Evolutionary conservation across 2,797 vertebrate genomes (phyloP), one percentile per base, ranked within the genome.

Genomic region (Poecilia velifera): DNA sequence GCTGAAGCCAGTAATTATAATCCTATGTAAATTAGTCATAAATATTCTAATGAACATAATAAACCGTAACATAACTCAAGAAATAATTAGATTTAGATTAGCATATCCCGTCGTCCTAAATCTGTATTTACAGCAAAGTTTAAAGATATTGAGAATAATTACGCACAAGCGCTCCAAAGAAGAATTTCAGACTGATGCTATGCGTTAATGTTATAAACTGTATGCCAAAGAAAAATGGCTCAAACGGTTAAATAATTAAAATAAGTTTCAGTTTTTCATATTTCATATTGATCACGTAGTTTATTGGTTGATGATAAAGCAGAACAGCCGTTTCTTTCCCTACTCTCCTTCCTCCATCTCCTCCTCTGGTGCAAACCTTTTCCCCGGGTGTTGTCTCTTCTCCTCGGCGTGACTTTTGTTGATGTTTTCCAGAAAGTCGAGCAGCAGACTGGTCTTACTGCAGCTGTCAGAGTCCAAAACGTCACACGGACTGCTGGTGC

Each of bases 311-410:
- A 90, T 89, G 90, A 78, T 75, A 90, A 87, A 89, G 75, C 78
- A 84, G 83, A 66, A 34, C 55, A 47, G 71, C 36, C 28, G 43
- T n/a, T 68, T 2, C 12, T 25, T 25, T 39, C 72, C 20, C 85
- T 92, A 90, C 95, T 93, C 96, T 92, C 91, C 91, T 20, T 93
- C 93, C 76, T 87, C 92, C 72, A 91, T 80, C 80, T 96, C 95
- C 45, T 93, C 93, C 72, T 95, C 95, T 80, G 92, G 82, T 25
- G 91, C 91, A 36, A 94, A 92, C 85, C 97, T 95, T 90, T 96
- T 96, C 13, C 97, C 97, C 5, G 97, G 97, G 82, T 98, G 97
- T 87, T 97, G 97, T 64, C 95, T 93, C 94, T 99, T 98, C 94
- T 97, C 95, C 81, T 96, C 96, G 41, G 79, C 84, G 10, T 91